These are phyloP conservation scores for Pampusana beccarii DNA, from an alignment of 2,113 vertebrate species.

Conservation along the genomic window DNA sequence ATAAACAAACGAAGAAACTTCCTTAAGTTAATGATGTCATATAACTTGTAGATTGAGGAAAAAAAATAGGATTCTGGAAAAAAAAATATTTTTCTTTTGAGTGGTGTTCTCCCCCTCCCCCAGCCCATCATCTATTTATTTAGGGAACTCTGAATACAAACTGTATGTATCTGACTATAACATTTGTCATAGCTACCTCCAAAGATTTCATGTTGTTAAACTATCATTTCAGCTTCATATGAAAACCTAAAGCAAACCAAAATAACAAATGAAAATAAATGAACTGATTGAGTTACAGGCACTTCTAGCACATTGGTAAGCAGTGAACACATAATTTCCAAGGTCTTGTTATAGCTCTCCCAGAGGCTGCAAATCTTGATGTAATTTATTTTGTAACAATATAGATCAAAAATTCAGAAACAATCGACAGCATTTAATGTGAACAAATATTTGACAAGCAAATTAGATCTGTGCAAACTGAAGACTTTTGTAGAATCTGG, in stretches of 20 bases:
- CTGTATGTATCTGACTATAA: not conserved
- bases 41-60: not conserved
- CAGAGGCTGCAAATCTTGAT: not conserved
- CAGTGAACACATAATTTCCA: not conserved
- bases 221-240: not conserved
- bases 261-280: slow-evolving; percentile 61
- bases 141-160: not conserved
- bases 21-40: not conserved
- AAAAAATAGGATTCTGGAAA: not conserved
- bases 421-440: not conserved
- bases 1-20: not conserved
- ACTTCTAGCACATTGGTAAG: not conserved
- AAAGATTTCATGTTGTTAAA: slow-evolving; percentile 7
- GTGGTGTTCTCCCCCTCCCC: fast-evolving
- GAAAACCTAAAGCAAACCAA: slow-evolving; percentile 19
- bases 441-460: not conserved
- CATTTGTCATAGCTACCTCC: slow-evolving; percentile 16
- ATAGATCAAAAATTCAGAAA: not conserved
- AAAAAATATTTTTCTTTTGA: not conserved
- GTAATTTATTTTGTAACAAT: not conserved
- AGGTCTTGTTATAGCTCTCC: not conserved
- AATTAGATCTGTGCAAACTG: not conserved
- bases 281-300: slow-evolving; percentile 27
- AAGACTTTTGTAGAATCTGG: not conserved
- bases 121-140: not conserved